Percentiles rank a stretch among this genome's conserved stretches.
Conservation (phyloP, 2,113 vertebrate species). For the Hydropotes inermis region DNA sequence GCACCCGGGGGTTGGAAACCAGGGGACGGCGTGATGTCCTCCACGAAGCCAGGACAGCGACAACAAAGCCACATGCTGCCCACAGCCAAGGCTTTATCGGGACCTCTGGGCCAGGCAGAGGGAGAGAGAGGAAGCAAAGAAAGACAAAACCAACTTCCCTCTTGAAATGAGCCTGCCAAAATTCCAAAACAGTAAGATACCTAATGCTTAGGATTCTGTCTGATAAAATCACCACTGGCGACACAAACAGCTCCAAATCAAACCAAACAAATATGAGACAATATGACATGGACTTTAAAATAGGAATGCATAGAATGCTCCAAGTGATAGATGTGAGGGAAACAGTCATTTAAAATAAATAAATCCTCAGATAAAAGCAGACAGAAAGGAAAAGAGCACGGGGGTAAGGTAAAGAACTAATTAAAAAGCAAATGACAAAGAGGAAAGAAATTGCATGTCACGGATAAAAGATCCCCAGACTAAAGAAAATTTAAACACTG, state of each 20-base stretch:
- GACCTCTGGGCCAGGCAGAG: neutral
- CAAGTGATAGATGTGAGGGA: neutral
- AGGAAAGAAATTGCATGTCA: neutral
- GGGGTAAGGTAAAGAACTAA: neutral
- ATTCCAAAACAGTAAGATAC: neutral
- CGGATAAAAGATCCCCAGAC: neutral
- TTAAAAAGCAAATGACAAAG: neutral
- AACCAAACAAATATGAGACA: neutral
- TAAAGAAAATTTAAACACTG: neutral
- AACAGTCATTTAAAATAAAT: neutral
- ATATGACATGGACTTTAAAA: neutral
- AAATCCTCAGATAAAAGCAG: slow-evolving; percentile 12
- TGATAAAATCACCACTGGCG: neutral
- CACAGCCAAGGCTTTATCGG: neutral
- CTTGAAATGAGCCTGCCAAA: neutral
- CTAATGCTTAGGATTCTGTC: neutral
- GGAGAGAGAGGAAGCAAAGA: neutral
- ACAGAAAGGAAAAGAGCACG: neutral
- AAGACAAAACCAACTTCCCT: neutral
- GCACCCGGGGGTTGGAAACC: neutral
- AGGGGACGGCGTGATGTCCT: fast-evolving
- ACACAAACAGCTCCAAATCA: neutral
- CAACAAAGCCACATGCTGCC: neutral
- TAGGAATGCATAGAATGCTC: neutral
- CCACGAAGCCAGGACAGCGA: neutral